These are phyloP conservation scores for Oscheius sp. DNA, from an alignment of 2,888 invertebrate genomes.

Conservation along the genomic window DNA sequence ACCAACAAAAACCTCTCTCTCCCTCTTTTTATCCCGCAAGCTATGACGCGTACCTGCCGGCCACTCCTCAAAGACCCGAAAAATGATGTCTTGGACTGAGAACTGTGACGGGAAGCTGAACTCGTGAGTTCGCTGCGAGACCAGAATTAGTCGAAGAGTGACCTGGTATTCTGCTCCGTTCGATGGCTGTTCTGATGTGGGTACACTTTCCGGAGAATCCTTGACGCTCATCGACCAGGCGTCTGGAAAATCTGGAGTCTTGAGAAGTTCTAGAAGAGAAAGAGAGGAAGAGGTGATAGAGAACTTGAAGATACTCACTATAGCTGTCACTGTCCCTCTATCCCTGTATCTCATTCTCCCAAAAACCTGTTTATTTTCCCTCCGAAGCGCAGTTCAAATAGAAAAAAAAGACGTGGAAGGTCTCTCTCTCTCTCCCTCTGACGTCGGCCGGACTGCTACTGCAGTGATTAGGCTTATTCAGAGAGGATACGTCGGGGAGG, in stretches of 20 bases:
- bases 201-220: conserved; percentile 13
- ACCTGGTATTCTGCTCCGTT: conserved; percentile 80
- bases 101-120: conserved; percentile 96
- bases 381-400: neutral
- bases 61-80: conserved; percentile 99
- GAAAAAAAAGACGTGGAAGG: too few relatives aligned
- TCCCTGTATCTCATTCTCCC: neutral
- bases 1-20: neutral
- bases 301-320: neutral
- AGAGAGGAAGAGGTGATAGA: conserved; percentile 19
- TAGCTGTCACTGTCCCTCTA: neutral
- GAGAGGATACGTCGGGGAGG: too few relatives aligned
- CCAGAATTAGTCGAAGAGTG: conserved; percentile 95
- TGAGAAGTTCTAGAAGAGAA: neutral
- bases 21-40: neutral
- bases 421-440: too few relatives aligned
- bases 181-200: conserved; percentile 7
- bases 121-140: conserved; percentile 98
- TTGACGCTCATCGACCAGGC: conserved; percentile 24
- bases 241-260: neutral
- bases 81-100: conserved; percentile 97
- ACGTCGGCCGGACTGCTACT: too few relatives aligned
- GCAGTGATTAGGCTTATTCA: too few relatives aligned
- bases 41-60: conserved; percentile 85
- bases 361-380: neutral